Percentiles rank a stretch among this genome's conserved stretches.
Conservation (phyloP, 1,140 invertebrate species). For the Scaptomyza graminum region DNA sequence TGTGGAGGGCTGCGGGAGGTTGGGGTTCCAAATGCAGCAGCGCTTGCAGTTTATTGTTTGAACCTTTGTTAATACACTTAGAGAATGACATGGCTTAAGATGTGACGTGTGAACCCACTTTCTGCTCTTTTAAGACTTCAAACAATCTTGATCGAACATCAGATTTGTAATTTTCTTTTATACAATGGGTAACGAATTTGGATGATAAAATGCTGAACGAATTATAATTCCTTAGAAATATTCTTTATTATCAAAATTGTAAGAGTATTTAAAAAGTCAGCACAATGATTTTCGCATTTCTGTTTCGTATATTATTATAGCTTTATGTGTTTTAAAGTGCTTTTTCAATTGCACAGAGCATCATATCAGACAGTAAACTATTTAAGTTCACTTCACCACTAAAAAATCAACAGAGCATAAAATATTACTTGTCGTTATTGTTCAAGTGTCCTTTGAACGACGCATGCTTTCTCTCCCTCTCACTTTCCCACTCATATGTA, state of each 20-base stretch:
- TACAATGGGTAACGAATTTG: too few species aligned
- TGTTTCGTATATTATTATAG: slow-evolving; percentile 41
- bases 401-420: slow-evolving; percentile 71
- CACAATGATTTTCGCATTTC: background rate
- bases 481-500: background rate
- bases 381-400: slow-evolving; percentile 57
- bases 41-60: background rate
- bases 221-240: too few species aligned
- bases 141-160: too few species aligned
- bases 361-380: slow-evolving; percentile 63
- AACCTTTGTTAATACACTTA: background rate
- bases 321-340: slow-evolving; percentile 78
- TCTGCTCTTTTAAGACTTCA: background rate
- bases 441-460: slow-evolving; percentile 23
- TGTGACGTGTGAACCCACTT: background rate
- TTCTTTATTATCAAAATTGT: too few species aligned
- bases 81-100: background rate
- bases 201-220: too few species aligned
- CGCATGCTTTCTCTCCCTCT: background rate
- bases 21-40: background rate
- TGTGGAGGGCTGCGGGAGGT: background rate
- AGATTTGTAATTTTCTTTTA: too few species aligned
- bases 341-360: slow-evolving; percentile 56
- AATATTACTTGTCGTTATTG: slow-evolving; percentile 67
- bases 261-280: background rate